phyloP scores from a whole-genome alignment of 2,888 invertebrate genomes.

The Barypeithes pellucidus region DNA sequence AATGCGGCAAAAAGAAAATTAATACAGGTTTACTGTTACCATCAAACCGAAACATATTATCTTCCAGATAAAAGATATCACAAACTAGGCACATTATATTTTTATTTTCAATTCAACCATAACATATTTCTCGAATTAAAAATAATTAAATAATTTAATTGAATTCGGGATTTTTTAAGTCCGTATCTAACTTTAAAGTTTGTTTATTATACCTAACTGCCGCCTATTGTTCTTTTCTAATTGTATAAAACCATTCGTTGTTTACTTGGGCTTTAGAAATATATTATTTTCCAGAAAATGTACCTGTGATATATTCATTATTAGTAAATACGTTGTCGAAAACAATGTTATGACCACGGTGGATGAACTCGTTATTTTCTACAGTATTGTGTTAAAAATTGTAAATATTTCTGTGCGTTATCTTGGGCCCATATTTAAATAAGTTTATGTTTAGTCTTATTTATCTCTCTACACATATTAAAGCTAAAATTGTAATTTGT shows the following conservation, averaged over 20 bases:
- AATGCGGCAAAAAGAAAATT: slow-evolving; percentile 15
- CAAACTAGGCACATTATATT: neutral
- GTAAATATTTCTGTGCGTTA: neutral
- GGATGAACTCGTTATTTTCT: slow-evolving; percentile 1
- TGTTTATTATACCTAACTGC: neutral
- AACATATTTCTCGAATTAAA: neutral
- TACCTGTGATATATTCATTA: slow-evolving; percentile 12
- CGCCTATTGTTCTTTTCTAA: neutral
- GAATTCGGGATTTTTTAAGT: too few relatives aligned
- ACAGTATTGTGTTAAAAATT: neutral
- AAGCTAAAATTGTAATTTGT: too few relatives aligned
- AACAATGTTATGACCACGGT: neutral
- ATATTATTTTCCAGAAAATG: slow-evolving; percentile 3
- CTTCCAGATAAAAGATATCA: slow-evolving; percentile 1
- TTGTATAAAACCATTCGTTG: neutral
- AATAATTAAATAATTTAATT: too few relatives aligned
- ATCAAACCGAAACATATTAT: neutral
- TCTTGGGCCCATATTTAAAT: too few relatives aligned
- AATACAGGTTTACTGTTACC: neutral
- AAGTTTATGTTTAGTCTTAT: too few relatives aligned
- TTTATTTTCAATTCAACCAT: too few relatives aligned
- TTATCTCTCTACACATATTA: too few relatives aligned
- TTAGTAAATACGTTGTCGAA: neutral
- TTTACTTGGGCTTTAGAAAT: neutral
- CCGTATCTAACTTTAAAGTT: neutral